Percentiles rank a stretch among this genome's conserved stretches.
phyloP scores from a whole-genome alignment of 1,140 invertebrate species.

The Scaptomyza montana region DNA sequence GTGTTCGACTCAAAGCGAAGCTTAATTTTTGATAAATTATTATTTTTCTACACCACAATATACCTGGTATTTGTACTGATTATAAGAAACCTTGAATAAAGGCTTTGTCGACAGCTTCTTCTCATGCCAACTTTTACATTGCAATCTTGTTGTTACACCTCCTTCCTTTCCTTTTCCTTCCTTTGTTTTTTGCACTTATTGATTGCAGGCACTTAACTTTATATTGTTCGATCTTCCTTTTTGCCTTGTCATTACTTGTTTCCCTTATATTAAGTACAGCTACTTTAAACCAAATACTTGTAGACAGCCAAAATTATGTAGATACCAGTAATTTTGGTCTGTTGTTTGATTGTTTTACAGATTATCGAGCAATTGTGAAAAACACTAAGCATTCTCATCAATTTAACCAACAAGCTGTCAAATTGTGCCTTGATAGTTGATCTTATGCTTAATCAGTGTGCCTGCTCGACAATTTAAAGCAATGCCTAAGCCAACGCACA shows the following conservation, averaged over 20 bases:
- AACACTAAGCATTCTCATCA: slow-evolving; percentile 17
- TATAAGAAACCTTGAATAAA: no score
- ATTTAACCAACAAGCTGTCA: slow-evolving; percentile 39
- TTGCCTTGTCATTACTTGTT: background rate
- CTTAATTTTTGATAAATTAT: no score
- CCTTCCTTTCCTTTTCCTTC: no score
- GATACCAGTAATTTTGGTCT: slow-evolving; percentile 5
- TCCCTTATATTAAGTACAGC: background rate
- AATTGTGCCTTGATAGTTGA: background rate
- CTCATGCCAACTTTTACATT: no score
- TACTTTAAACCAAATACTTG: slow-evolving; percentile 5
- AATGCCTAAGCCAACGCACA: slow-evolving; percentile 44
- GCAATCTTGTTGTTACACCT: no score
- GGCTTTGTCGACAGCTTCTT: no score
- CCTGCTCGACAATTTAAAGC: slow-evolving; percentile 36
- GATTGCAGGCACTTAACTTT: background rate
- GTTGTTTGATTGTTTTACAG: slow-evolving; percentile 40
- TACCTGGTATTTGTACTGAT: no score
- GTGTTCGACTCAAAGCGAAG: no score
- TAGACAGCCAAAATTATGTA: slow-evolving; percentile 5
- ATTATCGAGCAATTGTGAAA: slow-evolving; percentile 34
- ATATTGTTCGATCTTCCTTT: background rate
- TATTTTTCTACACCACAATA: no score
- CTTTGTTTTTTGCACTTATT: background rate
- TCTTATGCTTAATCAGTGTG: background rate